Base-by-base conservation (phyloP, 1,140 invertebrate genomes). In the Mizuhopecten yessoensis region DNA sequence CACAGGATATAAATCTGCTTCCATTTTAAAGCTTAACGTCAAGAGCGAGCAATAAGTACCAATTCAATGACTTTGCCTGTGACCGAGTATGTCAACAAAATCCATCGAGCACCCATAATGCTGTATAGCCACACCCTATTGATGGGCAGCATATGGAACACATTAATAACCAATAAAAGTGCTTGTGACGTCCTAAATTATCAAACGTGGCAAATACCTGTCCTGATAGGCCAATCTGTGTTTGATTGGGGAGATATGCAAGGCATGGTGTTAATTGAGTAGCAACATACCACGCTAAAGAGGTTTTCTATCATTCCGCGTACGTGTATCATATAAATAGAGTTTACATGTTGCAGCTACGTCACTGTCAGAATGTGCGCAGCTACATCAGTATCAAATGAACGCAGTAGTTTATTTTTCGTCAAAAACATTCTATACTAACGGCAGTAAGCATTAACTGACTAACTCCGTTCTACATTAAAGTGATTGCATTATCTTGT, bases 141-240 rank as follows among this genome's bases (percentile, higher is more conserved):
- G 17, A 75, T 75, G n/a, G 57, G 57, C n/a, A 75, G 1, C 57
- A 75, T 75, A n/a, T 75, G 57, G 57, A n/a, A n/a, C n/a, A 75
- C 23, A 75, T 75, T 75, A 75, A 75, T 75, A 75, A n/a, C 57
- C 57, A 75, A 75, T 75, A 23, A 75, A 75, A 75, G 29, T 75
- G 57, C 23, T 75, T 75, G 57, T 75, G n/a, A 29, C 57, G 15
- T 75, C 23, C 57, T 75, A 9, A 75, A 75, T 75, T n/a, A 75
- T 75, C n/a, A 5, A 9, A 75, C 57, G 57, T 75, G 57, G 23
- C 2, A n/a, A 75, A 75, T 29, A 75, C 57, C 57, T 29, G 57
- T 1, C 17, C 57, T 29, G 57, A 75, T 75, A 29, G 57, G 57
- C 57, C 57, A 75, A 75, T n/a, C 57, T n/a, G 57, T 0, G 57